Evolutionary conservation across 1,140 invertebrate genomes (phyloP).

Genomic region (Sycophila sp.): DNA sequence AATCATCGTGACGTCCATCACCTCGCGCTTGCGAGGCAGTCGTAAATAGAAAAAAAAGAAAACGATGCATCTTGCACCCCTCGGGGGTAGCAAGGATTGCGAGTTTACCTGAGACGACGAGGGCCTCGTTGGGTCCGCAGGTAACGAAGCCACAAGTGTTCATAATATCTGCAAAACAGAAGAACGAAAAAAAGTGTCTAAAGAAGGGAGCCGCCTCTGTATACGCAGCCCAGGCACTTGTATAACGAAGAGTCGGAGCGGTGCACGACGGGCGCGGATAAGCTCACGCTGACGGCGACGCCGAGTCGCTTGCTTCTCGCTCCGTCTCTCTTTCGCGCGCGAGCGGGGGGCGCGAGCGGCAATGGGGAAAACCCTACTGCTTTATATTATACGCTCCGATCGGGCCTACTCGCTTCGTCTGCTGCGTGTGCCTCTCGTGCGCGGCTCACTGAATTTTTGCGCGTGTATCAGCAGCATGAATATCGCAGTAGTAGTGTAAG

Average conservation of each 20-base stretch:
- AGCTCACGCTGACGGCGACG: neutral
- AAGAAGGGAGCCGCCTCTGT: neutral
- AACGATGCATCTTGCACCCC: too few relatives aligned
- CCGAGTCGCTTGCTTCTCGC: neutral
- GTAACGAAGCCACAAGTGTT: conserved; percentile 91
- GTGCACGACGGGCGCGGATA: neutral
- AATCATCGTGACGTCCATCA: too few relatives aligned
- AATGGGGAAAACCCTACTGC: neutral
- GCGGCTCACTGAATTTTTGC: too few relatives aligned
- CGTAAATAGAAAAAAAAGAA: too few relatives aligned
- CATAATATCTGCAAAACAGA: conserved; percentile 70
- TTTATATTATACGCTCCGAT: too few relatives aligned
- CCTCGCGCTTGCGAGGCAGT: too few relatives aligned
- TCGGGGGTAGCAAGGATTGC: too few relatives aligned
- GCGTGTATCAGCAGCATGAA: too few relatives aligned
- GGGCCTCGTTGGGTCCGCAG: conserved; percentile 96
- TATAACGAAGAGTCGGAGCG: too few relatives aligned
- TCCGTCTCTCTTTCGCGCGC: neutral
- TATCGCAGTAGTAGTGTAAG: too few relatives aligned
- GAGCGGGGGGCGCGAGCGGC: neutral
- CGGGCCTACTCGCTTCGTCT: too few relatives aligned
- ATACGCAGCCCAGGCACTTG: neutral
- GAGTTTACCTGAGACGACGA: conserved; percentile 96
- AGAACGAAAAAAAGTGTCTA: conserved; percentile 27
- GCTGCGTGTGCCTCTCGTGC: too few relatives aligned